phyloP scores from a whole-genome alignment of 2,888 invertebrate species.

The Agonopterix alstromeriana region DNA sequence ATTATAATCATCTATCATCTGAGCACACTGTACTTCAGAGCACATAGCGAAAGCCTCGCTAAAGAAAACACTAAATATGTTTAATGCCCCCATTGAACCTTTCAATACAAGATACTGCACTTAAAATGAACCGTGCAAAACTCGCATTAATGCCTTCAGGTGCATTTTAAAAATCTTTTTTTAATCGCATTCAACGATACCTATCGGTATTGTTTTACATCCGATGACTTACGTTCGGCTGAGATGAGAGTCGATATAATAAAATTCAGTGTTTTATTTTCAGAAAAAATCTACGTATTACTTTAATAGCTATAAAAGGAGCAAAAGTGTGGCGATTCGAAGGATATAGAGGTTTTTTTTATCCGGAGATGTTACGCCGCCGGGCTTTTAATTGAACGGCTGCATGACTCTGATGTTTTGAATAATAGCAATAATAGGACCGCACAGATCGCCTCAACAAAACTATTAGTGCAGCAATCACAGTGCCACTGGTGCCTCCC shows the following conservation, averaged over 20 bases:
- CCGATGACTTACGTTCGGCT: slow-evolving; percentile 53
- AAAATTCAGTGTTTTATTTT: slow-evolving; percentile 56
- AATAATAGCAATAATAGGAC: slow-evolving; percentile 49
- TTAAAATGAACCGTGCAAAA: slow-evolving; percentile 50
- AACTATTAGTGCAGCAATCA: slow-evolving; percentile 16
- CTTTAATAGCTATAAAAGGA: slow-evolving; percentile 65
- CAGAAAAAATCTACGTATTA: slow-evolving; percentile 40
- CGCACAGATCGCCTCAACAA: slow-evolving; percentile 41
- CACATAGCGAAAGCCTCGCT: slow-evolving; percentile 6
- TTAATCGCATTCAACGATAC: slow-evolving; percentile 54
- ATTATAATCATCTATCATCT: slow-evolving; percentile 5
- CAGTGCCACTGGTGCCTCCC: neutral
- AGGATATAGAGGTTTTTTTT: slow-evolving; percentile 51
- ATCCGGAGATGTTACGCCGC: slow-evolving; percentile 46
- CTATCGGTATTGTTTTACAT: slow-evolving; percentile 67
- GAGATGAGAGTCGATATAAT: slow-evolving; percentile 57
- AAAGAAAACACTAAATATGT: slow-evolving; percentile 21
- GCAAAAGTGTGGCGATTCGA: slow-evolving; percentile 41
- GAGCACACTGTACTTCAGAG: neutral
- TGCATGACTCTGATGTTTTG: slow-evolving; percentile 62
- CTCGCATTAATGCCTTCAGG: slow-evolving; percentile 45
- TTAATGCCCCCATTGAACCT: slow-evolving; percentile 38
- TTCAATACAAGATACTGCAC: slow-evolving; percentile 59
- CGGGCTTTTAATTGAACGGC: slow-evolving; percentile 60
- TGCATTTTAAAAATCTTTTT: slow-evolving; percentile 47